These are phyloP conservation scores for Mola mola DNA, from an alignment of 2,113 vertebrate species.

Conservation along the genomic window DNA sequence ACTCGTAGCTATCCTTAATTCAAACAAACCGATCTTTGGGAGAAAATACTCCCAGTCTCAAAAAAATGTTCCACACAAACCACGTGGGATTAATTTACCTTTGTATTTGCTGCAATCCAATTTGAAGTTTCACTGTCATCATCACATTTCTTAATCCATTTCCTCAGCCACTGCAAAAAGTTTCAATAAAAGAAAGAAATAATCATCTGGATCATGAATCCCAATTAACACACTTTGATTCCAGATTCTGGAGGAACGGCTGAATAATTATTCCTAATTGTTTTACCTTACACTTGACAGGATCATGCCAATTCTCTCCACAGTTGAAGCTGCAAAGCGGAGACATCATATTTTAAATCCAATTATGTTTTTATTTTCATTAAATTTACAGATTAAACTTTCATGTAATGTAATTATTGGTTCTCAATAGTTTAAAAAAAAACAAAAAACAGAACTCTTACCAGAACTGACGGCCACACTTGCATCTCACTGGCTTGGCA, in stretches of 20 bases:
- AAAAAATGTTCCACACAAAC: not conserved
- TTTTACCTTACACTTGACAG: constrained; percentile 98
- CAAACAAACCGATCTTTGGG: too few relatives aligned
- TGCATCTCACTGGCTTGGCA: constrained; percentile 98
- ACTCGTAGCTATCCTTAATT: too few relatives aligned
- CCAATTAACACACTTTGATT: not conserved
- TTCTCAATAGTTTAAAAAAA: too few relatives aligned
- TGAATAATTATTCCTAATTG: not conserved
- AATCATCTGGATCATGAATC: not conserved
- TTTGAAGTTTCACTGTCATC: constrained; percentile 99
- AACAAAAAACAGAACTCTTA: constrained; percentile 70
- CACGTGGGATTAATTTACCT: constrained; percentile 78
- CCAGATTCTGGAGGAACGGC: not conserved
- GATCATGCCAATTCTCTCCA: constrained; percentile 99
- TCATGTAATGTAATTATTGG: not conserved
- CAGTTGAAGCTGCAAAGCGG: constrained; percentile 93
- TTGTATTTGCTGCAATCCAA: constrained; percentile 99
- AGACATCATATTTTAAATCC: constrained; percentile 11
- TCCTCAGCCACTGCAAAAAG: constrained; percentile 93
- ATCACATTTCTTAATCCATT: constrained; percentile 99
- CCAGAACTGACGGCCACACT: constrained; percentile 99
- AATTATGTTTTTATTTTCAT: not conserved
- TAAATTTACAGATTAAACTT: not conserved
- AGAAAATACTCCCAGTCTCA: too few relatives aligned
- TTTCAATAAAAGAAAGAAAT: constrained; percentile 6